Conservation (phyloP, 2,113 vertebrate species). For the Chroicocephalus ridibundus region DNA sequence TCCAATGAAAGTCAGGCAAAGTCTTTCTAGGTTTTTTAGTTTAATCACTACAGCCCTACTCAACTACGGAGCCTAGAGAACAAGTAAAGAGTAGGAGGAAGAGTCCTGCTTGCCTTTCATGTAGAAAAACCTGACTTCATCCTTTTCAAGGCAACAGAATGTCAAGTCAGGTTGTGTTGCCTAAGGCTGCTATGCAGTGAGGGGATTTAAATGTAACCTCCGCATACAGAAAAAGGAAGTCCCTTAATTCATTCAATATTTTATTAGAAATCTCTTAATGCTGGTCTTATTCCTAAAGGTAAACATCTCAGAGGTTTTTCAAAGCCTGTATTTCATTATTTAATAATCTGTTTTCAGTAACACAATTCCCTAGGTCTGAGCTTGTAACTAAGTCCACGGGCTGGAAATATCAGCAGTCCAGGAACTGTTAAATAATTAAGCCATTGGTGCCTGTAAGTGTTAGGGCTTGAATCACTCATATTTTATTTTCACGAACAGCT, state of each 20-base stretch:
- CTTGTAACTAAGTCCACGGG: slow-evolving; percentile 59
- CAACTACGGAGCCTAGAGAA: slow-evolving; percentile 40
- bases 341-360: slow-evolving; percentile 67
- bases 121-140: slow-evolving; percentile 46
- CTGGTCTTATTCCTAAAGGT: slow-evolving; percentile 67
- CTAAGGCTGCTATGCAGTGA: slow-evolving; percentile 63
- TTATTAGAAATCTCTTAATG: slow-evolving; percentile 70
- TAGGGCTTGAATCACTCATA: slow-evolving; percentile 46
- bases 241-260: slow-evolving; percentile 75
- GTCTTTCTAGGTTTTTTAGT: slow-evolving; percentile 46
- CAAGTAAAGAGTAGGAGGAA: slow-evolving; percentile 26
- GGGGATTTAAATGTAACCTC: slow-evolving; percentile 69
- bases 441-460: slow-evolving; percentile 30
- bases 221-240: slow-evolving; percentile 61
- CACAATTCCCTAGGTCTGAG: slow-evolving; percentile 55
- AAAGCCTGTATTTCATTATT: slow-evolving; percentile 72
- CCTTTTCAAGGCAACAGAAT: slow-evolving; percentile 59
- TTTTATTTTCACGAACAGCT: slow-evolving; percentile 54
- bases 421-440: slow-evolving; percentile 70
- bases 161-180: slow-evolving; percentile 70
- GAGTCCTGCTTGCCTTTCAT: slow-evolving; percentile 63
- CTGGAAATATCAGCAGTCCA: slow-evolving; percentile 60
- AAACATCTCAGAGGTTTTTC: slow-evolving; percentile 67
- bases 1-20: slow-evolving; percentile 31
- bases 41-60: slow-evolving; percentile 28